phyloP scores from a whole-genome alignment of 1,140 invertebrate genomes.

The Parasteatoda tepidariorum region DNA sequence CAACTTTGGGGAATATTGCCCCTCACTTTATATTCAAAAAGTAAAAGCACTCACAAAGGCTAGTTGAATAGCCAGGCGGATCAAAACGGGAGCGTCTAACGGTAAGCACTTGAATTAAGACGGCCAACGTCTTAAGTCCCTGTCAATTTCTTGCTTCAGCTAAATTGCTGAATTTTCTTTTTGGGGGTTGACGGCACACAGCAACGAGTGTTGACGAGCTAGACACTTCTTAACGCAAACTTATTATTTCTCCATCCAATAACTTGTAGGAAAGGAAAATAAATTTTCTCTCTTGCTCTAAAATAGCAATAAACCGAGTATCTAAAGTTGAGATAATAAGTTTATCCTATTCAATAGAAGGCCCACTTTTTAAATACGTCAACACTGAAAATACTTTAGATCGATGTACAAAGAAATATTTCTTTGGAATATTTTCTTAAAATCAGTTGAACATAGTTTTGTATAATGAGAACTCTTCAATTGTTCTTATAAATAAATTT shows the following conservation, averaged over 20 bases:
- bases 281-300: constrained; percentile 35
- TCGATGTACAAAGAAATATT: no score
- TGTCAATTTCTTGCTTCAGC: constrained; percentile 59
- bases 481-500: no score
- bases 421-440: no score
- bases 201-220: neutral
- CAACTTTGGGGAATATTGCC: constrained; percentile 59
- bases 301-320: neutral
- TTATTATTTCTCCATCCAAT: constrained; percentile 54
- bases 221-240: constrained; percentile 50
- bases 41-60: constrained; percentile 51
- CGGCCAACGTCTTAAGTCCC: constrained; percentile 52
- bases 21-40: constrained; percentile 61
- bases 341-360: neutral
- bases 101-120: constrained; percentile 61
- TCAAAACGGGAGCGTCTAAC: constrained; percentile 49
- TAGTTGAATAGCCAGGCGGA: constrained; percentile 54
- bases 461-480: no score
- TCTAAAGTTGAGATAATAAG: neutral
- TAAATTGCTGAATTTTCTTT: constrained; percentile 53
- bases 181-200: no score
- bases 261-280: constrained; percentile 46
- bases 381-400: no score
- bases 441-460: no score
- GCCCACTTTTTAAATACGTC: no score